Evolutionary conservation across 2,888 invertebrate species (phyloP).

Genomic region (Mechanitis messenoides): DNA sequence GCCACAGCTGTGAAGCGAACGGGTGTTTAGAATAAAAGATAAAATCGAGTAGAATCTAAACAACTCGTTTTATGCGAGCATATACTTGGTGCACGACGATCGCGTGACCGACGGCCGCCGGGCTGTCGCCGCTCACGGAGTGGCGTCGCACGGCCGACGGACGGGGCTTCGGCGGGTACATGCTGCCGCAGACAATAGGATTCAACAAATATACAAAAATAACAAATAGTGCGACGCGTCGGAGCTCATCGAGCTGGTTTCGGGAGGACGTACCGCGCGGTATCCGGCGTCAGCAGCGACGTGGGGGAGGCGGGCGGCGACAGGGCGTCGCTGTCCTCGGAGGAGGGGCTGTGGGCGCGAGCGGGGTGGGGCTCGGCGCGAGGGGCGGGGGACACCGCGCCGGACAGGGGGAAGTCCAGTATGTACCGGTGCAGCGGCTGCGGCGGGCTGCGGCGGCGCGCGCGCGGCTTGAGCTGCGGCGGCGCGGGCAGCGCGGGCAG

Average conservation of each 20-base stretch:
- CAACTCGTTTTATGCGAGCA: not conserved
- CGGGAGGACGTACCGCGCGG: constrained; percentile 40
- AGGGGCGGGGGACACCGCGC: constrained; percentile 19
- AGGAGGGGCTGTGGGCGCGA: constrained; percentile 43
- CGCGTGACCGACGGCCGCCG: constrained; percentile 78
- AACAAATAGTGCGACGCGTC: no score
- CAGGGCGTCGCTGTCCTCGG: constrained; percentile 61
- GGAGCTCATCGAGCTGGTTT: no score
- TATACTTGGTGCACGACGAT: constrained; percentile 82
- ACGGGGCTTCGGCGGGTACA: constrained; percentile 84
- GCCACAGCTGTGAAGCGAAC: constrained; percentile 78
- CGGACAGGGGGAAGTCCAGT: constrained; percentile 25
- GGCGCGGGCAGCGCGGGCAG: constrained; percentile 36
- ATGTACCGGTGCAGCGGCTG: constrained; percentile 29
- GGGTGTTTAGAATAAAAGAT: not conserved
- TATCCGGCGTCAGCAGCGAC: constrained; percentile 42
- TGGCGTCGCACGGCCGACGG: constrained; percentile 75
- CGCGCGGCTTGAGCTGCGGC: constrained; percentile 29
- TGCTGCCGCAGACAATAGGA: constrained; percentile 44
- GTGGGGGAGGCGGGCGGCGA: constrained; percentile 66
- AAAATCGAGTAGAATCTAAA: not conserved
- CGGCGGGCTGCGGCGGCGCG: constrained; percentile 30
- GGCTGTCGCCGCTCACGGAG: constrained; percentile 89
- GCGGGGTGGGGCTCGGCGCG: constrained; percentile 24
- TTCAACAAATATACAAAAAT: no score